Evolutionary conservation across 2,113 vertebrate species (phyloP).

Genomic region (Camelus bactrianus): DNA sequence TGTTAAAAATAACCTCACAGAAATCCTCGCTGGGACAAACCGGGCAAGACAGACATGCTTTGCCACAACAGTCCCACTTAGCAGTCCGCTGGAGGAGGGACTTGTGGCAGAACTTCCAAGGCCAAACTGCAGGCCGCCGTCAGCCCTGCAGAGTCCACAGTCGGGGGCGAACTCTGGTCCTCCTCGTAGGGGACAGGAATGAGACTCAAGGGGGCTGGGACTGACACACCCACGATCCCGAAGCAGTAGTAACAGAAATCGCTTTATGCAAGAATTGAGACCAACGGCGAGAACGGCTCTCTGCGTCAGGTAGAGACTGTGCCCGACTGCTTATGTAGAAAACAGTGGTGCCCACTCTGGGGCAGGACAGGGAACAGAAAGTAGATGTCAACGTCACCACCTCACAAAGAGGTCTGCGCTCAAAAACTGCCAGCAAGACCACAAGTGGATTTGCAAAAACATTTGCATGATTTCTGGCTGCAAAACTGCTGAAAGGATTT

Average conservation of each 20-base stretch:
- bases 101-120: neutral
- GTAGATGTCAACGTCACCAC: neutral
- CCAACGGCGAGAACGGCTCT: neutral
- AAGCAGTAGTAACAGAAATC: neutral
- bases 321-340: neutral
- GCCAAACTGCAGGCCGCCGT: neutral
- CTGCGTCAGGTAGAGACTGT: neutral
- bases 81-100: neutral
- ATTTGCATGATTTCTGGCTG: conserved; percentile 56
- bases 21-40: conserved; percentile 18
- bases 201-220: neutral
- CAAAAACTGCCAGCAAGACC: neutral
- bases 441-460: conserved; percentile 33
- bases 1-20: conserved; percentile 38
- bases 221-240: neutral
- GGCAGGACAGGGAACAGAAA: neutral
- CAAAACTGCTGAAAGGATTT: conserved; percentile 2
- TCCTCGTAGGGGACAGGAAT: neutral
- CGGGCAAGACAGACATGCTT: neutral
- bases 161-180: neutral
- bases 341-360: neutral
- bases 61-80: neutral
- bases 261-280: neutral
- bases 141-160: neutral
- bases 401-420: neutral